Conservation (phyloP, 2,113 vertebrate species). For the Oncorhynchus kisutch region DNA sequence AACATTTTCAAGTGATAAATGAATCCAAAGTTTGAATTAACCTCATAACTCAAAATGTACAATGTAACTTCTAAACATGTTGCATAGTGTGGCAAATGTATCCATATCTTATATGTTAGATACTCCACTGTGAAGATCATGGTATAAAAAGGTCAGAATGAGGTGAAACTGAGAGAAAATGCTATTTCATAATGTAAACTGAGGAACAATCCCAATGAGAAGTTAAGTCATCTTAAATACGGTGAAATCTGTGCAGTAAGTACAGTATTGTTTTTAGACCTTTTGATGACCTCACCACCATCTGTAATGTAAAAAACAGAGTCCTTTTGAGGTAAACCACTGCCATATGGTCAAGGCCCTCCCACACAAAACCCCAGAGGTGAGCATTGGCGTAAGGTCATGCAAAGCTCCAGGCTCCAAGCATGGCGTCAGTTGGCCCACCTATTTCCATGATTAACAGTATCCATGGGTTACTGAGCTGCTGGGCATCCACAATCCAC, state of each 20-base stretch:
- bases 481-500: not conserved
- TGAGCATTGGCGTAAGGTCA: conserved; percentile 28
- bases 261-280: not conserved
- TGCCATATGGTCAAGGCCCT: not conserved
- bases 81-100: not conserved
- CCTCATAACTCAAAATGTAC: not conserved
- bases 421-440: not conserved
- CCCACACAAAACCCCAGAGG: conserved; percentile 32
- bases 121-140: too few relatives aligned
- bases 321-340: conserved; percentile 12
- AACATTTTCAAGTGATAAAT: not conserved
- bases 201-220: too few relatives aligned
- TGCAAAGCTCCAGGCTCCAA: conserved; percentile 1
- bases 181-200: too few relatives aligned
- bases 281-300: not conserved
- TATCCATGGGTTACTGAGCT: not conserved
- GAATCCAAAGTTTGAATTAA: not conserved
- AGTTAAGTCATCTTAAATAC: too few relatives aligned
- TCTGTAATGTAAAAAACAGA: not conserved
- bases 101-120: too few relatives aligned
- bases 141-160: too few relatives aligned
- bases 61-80: not conserved
- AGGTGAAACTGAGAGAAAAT: too few relatives aligned
- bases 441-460: conserved; percentile 23
- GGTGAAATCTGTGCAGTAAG: too few relatives aligned